Percentiles rank a stretch among this genome's conserved stretches.
These are phyloP conservation scores for Plestiodon gilberti DNA, from an alignment of 2,113 vertebrate genomes.

Conservation along the genomic window DNA sequence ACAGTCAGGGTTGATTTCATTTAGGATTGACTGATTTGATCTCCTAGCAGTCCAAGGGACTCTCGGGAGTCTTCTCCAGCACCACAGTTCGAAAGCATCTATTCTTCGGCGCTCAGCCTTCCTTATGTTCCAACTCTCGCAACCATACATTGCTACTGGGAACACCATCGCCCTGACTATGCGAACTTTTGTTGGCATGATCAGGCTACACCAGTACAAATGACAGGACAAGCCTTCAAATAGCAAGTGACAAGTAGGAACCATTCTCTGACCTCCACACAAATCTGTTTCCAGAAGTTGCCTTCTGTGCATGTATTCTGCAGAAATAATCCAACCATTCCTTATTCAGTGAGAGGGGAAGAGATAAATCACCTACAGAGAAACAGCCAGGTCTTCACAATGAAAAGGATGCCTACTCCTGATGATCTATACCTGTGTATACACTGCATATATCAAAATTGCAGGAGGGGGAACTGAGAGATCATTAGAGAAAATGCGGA, in stretches of 20 bases:
- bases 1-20: too few species aligned
- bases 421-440: neutral
- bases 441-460: conserved; percentile 17
- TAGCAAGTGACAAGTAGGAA: neutral
- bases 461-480: neutral
- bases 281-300: neutral
- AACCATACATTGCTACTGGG: too few species aligned
- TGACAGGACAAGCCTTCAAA: neutral
- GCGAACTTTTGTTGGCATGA: neutral
- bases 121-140: too few species aligned
- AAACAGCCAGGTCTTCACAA: neutral
- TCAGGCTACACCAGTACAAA: neutral
- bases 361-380: neutral
- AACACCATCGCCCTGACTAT: too few species aligned
- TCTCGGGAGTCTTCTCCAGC: too few species aligned
- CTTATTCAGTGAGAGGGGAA: neutral
- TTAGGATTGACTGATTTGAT: too few species aligned
- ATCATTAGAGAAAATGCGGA: neutral
- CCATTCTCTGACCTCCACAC: neutral
- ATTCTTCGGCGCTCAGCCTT: too few species aligned
- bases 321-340: neutral
- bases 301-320: neutral
- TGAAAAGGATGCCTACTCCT: neutral
- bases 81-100: too few species aligned
- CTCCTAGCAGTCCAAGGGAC: too few species aligned